phyloP scores from a whole-genome alignment of 2,797 vertebrate genomes.

The Clarias fuscus region DNA sequence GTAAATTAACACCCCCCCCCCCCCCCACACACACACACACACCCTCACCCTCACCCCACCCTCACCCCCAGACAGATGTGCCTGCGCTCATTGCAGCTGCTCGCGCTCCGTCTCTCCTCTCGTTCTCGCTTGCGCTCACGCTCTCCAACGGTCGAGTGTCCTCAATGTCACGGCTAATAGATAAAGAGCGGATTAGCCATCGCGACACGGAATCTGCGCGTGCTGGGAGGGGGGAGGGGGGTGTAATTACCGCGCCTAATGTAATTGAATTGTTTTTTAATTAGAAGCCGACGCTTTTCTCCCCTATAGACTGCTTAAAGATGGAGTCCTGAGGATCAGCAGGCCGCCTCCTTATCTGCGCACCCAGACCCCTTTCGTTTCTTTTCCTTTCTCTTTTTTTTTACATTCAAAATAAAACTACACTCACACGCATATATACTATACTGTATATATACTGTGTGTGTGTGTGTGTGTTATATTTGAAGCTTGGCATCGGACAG shows the following conservation, averaged over 20 bases:
- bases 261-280: constrained; percentile 68
- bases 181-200: constrained; percentile 64
- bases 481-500: not conserved
- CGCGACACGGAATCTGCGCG: constrained; percentile 54
- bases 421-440: not conserved
- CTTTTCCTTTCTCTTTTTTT: not conserved
- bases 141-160: constrained; percentile 49
- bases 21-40: not conserved
- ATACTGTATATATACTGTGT: too few relatives aligned
- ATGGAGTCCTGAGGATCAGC: constrained; percentile 21
- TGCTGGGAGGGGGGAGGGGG: constrained; percentile 38
- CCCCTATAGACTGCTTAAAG: constrained; percentile 44
- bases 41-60: not conserved
- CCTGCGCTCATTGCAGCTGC: constrained; percentile 19
- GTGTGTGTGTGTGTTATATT: not conserved
- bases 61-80: constrained; percentile 42
- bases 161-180: constrained; percentile 64
- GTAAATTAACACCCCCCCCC: constrained; percentile 36
- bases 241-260: constrained; percentile 65
- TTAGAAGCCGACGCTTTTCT: constrained; percentile 54
- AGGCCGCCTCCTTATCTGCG: not conserved
- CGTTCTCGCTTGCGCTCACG: not conserved
- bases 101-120: constrained; percentile 1
- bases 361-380: not conserved
- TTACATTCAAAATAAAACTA: not conserved